These are phyloP conservation scores for Saiga tatarica DNA, from an alignment of 2,113 vertebrate species.

Conservation along the genomic window DNA sequence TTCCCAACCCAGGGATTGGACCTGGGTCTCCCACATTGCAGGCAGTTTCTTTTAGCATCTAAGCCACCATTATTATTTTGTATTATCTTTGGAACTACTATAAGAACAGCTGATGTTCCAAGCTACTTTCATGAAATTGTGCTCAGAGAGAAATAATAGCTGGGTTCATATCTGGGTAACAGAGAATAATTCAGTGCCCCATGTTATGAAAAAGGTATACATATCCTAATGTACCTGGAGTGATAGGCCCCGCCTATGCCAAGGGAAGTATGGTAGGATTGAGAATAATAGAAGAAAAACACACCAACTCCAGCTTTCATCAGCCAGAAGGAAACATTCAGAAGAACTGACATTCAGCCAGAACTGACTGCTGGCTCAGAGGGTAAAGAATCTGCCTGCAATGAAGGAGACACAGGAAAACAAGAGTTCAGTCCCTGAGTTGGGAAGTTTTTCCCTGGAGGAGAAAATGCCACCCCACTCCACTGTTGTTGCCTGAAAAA, in stretches of 20 bases:
- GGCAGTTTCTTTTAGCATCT: neutral
- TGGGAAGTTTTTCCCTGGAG: neutral
- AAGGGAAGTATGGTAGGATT: accelerated
- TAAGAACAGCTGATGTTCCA: neutral
- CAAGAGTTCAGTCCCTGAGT: neutral
- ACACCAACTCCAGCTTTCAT: neutral
- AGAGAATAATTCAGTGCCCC: neutral
- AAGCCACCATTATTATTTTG: neutral
- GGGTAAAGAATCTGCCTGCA: neutral
- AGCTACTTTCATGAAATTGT: neutral
- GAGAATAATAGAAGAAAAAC: neutral
- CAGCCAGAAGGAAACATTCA: neutral
- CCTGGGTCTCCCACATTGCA: neutral
- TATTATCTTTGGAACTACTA: neutral
- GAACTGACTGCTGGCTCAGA: no score
- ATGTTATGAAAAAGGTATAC: no score
- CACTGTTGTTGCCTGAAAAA: neutral
- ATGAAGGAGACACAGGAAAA: neutral
- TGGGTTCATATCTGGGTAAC: neutral
- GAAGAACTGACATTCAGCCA: no score
- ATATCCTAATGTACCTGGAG: neutral
- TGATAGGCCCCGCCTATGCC: neutral
- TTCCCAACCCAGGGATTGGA: neutral
- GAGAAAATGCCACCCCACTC: neutral
- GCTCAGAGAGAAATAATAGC: neutral